phyloP scores from a whole-genome alignment of 2,888 invertebrate genomes.

The Blomia tropicalis region DNA sequence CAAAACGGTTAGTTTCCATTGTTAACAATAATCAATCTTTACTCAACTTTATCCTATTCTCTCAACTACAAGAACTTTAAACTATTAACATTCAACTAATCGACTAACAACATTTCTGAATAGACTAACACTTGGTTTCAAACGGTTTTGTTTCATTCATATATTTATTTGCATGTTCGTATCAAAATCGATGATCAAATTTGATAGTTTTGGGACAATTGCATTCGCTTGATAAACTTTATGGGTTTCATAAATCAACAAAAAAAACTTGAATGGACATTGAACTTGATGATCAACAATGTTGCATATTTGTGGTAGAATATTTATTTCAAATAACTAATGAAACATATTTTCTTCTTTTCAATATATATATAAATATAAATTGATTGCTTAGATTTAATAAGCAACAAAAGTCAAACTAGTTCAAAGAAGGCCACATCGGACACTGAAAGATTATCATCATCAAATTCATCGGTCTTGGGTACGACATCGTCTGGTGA shows the following conservation, averaged over 20 bases:
- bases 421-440: constrained; percentile 11
- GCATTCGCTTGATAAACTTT: neutral
- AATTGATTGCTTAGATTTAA: neutral
- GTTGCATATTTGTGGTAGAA: too few species aligned
- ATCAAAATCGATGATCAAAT: too few species aligned
- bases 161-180: too few species aligned
- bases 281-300: too few species aligned
- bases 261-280: too few species aligned
- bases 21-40: neutral
- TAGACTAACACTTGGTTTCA: too few species aligned
- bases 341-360: constrained; percentile 9
- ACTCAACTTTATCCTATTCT: neutral
- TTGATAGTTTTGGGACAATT: neutral
- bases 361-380: neutral
- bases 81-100: neutral
- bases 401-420: constrained; percentile 10
- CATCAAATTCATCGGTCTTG: constrained; percentile 24
- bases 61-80: too few species aligned
- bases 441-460: constrained; percentile 6
- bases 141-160: too few species aligned
- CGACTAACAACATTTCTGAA: too few species aligned
- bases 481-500: constrained; percentile 25
- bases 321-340: too few species aligned
- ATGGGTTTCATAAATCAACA: too few species aligned
- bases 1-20: constrained; percentile 18